Evolutionary conservation across 2,888 invertebrate genomes (phyloP).

Genomic region (Sminthurides aquaticus): DNA sequence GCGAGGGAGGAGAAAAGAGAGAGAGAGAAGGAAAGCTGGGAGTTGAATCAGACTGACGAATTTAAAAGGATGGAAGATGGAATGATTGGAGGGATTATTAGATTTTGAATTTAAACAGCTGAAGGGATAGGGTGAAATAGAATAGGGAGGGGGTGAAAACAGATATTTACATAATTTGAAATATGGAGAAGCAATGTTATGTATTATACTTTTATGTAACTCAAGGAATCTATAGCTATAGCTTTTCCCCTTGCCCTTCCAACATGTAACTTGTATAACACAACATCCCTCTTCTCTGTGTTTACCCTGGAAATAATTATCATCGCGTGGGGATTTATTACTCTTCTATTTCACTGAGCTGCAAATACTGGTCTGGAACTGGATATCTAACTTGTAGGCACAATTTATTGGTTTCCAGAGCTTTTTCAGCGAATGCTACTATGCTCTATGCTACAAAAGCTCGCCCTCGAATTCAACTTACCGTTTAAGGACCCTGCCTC

Average conservation of each 20-base stretch:
- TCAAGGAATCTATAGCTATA: too few relatives aligned
- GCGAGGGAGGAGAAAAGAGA: neutral
- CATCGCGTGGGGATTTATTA: neutral
- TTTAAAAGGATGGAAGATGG: neutral
- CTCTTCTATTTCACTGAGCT: neutral
- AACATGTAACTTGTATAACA: neutral
- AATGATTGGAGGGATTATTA: neutral
- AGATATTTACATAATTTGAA: neutral
- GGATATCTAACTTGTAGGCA: too few relatives aligned
- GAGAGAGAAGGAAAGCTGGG: neutral
- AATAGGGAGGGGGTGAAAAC: neutral
- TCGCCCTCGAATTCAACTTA: too few relatives aligned
- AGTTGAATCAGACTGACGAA: neutral
- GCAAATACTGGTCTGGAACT: too few relatives aligned
- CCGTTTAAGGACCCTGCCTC: too few relatives aligned
- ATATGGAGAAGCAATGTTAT: too few relatives aligned
- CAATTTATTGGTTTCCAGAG: too few relatives aligned
- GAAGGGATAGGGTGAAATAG: neutral
- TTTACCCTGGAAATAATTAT: neutral
- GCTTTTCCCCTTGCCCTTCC: neutral
- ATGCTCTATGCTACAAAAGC: too few relatives aligned
- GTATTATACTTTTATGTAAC: too few relatives aligned
- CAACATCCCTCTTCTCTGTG: neutral
- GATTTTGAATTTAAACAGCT: neutral
- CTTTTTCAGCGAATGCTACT: too few relatives aligned